Base-by-base conservation (phyloP, 2,113 vertebrate species). In the Salvator merianae region DNA sequence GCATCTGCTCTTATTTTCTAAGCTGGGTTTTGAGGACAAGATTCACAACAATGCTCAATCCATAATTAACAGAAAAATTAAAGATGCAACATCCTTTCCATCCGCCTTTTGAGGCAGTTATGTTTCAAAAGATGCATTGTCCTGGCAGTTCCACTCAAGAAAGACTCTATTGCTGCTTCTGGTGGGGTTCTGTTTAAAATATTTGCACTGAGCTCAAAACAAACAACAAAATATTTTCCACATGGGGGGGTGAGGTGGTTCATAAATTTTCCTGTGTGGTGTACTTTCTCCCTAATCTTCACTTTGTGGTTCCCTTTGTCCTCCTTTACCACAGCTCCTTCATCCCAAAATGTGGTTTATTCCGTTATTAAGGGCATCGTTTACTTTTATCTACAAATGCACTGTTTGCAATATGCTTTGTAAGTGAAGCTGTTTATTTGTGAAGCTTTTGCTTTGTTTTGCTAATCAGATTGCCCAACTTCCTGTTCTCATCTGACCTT, bases 1-100 rank as follows among this genome's bases (percentile, higher is more conserved):
- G 97, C 98, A 99, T 98, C 98, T 98, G 97, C 96, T 97, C 97
- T 96, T 96, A 94, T 96, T 97, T 96, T 96, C 96, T 95, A 94
- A 95, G 96, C 95, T 96, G 88, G 71, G 95, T 97, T 96, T 96
- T 96, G 94, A 97, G 96, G 96, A 97, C 96, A 96, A 95, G 95
- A 95, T 96, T 96, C 96, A 96, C 96, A 96, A 96, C 96, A 97
- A 96, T 96, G 95, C 96, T 96, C 95, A 95, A 97, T 96, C 94
- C 95, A 97, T 97, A 97, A 97, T 97, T 97, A 97, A 97, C 96
- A 94, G 94, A 94, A 95, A 96, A 97, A 96, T 97, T 96, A 96
- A 97, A 97, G 96, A 96, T 96, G 96, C 95, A 97, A 94, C 95
- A 96, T 94, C 93, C 92, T 88, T 81, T 92, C 89, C 93, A 95